Evolutionary conservation across 1,140 invertebrate genomes (phyloP), one percentile per base, ranked within the genome.

Genomic region (Pinna nobilis): DNA sequence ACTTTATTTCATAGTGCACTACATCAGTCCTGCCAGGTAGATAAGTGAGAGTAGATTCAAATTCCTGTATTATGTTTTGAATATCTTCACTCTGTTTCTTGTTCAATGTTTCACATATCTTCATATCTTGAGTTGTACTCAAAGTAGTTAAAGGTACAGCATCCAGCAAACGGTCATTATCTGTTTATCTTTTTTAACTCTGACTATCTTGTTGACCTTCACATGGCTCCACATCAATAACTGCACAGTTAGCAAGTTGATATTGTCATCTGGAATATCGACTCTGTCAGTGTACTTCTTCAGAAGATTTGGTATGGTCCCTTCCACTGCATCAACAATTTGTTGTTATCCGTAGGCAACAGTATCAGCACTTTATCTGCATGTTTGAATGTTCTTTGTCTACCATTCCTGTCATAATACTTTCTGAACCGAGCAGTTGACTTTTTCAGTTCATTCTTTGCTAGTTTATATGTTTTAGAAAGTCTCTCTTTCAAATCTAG

Each of bases 401-500:
- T 77, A 23, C 63, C 66, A 32, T 70, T 71, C 50, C 37, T 53
- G 64, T 78, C 65, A 55, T 67, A 73, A n/a, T 68, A 18, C 20
- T 66, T 61, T 32, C 61, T 72, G 41, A 69, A 59, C 33, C 50
- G 50, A 15, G 15, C 30, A 23, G n/a, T 32, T 13, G 57, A 23
- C 23, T 65, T 49, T 28, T 50, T 3, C 11, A 80, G 53, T 41
- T 70, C 37, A 39, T 74, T 50, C 20, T 65, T 61, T 1, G 75
- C 77, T 9, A 79, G 32, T 23, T 74, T 49, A 57, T 47, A 72
- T 11, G 65, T 78, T 37, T 75, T 68, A 28, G 57, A 63, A 23
- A 80, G 37, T 23, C 47, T 32, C n/a, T 80, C 59, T 35, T 63
- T 59, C 3, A 80, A 50, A 47, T 77, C 78, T n/a, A 79, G n/a